These are phyloP conservation scores for Ondatra zibethicus DNA, from an alignment of 2,113 vertebrate species.

Conservation along the genomic window DNA sequence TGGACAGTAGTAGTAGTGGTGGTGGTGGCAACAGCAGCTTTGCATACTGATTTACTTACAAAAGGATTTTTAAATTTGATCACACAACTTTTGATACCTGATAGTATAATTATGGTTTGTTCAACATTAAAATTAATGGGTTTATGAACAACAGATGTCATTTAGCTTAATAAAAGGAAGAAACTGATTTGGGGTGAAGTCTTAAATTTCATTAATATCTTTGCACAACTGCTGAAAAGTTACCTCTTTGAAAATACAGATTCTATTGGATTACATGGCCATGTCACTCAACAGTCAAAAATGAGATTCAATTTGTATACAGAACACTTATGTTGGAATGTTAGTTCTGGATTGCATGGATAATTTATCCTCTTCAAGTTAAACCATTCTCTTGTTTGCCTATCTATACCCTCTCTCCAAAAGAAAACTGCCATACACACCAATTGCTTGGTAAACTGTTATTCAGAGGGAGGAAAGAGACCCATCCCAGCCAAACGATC, in stretches of 20 bases:
- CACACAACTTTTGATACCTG: not conserved
- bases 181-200: not conserved
- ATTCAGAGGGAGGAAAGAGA: not conserved
- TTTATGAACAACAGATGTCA: conserved; percentile 37
- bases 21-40: not conserved
- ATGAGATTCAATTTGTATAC: conserved; percentile 24
- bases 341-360: not conserved
- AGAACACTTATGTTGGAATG: conserved; percentile 27
- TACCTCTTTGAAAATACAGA: conserved; percentile 40
- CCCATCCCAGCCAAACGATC: not conserved
- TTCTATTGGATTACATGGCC: not conserved
- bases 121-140: conserved; percentile 3
- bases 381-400: not conserved
- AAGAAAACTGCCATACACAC: not conserved
- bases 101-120: conserved; percentile 11
- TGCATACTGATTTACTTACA: not conserved
- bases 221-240: conserved; percentile 34
- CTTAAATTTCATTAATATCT: not conserved
- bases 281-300: not conserved
- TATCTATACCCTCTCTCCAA: not conserved
- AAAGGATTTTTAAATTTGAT: conserved; percentile 19
- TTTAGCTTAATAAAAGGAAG: conserved; percentile 39
- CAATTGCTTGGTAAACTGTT: not conserved
- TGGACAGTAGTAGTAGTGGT: not conserved
- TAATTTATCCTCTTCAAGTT: conserved; percentile 17